These are phyloP conservation scores for Corythornis leucogaster DNA, from an alignment of 2,797 vertebrate species.

Conservation along the genomic window DNA sequence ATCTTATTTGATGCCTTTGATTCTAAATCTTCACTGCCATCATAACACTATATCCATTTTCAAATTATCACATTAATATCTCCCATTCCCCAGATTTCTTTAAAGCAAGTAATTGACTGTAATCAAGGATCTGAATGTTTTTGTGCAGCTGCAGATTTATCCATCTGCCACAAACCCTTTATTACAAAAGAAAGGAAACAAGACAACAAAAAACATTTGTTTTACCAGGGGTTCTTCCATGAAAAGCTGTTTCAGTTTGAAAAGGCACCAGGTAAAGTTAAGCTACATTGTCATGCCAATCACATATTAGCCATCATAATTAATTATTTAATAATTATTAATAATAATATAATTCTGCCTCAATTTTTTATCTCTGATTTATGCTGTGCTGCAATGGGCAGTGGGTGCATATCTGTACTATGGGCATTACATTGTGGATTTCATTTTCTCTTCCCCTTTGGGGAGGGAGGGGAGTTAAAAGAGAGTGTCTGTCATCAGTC, in stretches of 20 bases:
- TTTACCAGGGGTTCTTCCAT: not conserved
- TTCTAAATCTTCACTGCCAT: conserved; percentile 8
- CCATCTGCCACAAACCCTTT: not conserved
- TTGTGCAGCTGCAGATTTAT: not conserved
- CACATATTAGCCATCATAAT: not conserved
- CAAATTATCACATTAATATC: conserved; percentile 40
- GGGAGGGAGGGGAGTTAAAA: no score
- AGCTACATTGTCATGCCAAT: not conserved
- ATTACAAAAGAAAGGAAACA: not conserved
- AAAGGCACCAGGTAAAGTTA: not conserved
- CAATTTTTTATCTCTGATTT: no score
- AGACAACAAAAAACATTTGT: not conserved
- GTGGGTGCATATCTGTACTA: no score
- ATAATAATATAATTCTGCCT: no score
- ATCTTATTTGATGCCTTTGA: not conserved
- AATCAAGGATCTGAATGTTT: conserved; percentile 14
- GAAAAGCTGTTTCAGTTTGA: not conserved
- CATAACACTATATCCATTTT: conserved; percentile 11
- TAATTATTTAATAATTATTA: no score
- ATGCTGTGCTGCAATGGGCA: no score
- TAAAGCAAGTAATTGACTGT: conserved; percentile 13
- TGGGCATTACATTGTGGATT: no score
- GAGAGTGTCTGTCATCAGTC: no score
- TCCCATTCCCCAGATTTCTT: not conserved
- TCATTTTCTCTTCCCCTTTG: no score